Evolutionary conservation across 2,113 vertebrate species (phyloP).

Genomic region (Tringa solitaria): DNA sequence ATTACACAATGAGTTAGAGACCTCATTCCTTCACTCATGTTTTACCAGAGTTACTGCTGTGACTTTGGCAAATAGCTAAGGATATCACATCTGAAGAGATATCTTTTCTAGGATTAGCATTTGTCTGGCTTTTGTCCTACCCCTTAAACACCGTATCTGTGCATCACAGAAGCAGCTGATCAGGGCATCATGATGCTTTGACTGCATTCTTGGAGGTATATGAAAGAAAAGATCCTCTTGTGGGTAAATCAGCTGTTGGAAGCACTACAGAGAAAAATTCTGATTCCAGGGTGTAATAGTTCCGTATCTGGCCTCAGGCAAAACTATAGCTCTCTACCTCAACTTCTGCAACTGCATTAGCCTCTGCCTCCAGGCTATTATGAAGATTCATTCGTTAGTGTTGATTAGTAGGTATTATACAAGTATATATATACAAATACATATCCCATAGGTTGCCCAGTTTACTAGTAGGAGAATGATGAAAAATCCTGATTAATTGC

Average conservation of each 20-base stretch:
- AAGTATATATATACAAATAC: not conserved
- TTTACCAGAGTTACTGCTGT: not conserved
- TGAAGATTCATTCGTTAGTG: not conserved
- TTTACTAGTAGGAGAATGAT: not conserved
- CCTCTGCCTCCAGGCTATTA: not conserved
- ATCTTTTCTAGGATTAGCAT: not conserved
- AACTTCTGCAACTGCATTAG: not conserved
- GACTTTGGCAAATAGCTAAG: not conserved
- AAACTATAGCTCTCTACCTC: not conserved
- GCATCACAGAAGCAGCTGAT: not conserved
- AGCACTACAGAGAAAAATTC: not conserved
- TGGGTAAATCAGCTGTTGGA: not conserved
- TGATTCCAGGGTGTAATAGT: not conserved
- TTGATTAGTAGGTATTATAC: not conserved
- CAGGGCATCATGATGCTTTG: not conserved
- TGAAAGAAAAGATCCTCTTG: not conserved
- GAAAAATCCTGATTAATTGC: not conserved
- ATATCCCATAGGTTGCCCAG: not conserved
- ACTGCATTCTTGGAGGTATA: not conserved
- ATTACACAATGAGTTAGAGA: not conserved
- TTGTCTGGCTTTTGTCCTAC: not conserved
- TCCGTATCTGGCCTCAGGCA: not conserved
- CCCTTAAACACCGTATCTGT: not conserved
- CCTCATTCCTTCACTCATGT: not conserved
- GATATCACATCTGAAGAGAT: not conserved